Evolutionary conservation across 2,797 vertebrate genomes (phyloP).

Genomic region (Acestrorhynchus altus): DNA sequence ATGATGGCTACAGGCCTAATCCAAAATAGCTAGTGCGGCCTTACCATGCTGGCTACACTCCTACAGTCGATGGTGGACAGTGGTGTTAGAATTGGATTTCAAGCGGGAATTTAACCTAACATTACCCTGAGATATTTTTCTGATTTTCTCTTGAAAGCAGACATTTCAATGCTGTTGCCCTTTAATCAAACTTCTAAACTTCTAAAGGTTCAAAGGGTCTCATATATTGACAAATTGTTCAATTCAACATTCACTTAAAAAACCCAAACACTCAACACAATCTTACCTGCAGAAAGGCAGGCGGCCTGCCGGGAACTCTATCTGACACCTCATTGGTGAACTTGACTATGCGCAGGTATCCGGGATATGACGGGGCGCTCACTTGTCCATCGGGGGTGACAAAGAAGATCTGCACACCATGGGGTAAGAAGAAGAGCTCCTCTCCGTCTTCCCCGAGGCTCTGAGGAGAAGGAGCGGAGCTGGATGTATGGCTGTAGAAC

Average conservation of each 20-base stretch:
- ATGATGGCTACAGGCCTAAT: too few species aligned
- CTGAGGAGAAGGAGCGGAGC: constrained; percentile 80
- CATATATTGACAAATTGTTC: neutral
- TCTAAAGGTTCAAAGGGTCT: neutral
- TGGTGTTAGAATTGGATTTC: too few species aligned
- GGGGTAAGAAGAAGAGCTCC: constrained; percentile 89
- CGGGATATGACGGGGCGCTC: constrained; percentile 95
- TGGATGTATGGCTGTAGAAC: constrained; percentile 82
- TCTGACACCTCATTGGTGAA: constrained; percentile 84
- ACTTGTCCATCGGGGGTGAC: constrained; percentile 94
- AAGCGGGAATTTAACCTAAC: too few species aligned
- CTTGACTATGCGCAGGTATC: constrained; percentile 92
- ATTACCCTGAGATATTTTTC: too few species aligned
- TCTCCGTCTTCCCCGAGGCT: constrained; percentile 88
- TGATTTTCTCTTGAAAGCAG: too few species aligned
- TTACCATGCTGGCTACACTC: too few species aligned
- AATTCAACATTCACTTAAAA: neutral
- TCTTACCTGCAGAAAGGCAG: constrained; percentile 94
- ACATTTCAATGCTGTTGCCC: too few species aligned
- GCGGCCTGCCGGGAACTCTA: constrained; percentile 78
- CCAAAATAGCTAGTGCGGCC: too few species aligned
- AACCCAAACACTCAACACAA: neutral
- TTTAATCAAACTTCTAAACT: too few species aligned
- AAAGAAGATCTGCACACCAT: constrained; percentile 96
- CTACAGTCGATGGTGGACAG: too few species aligned